These are phyloP conservation scores for Sebastes trivittatus DNA, from an alignment of 2,797 vertebrate genomes.

Conservation along the genomic window DNA sequence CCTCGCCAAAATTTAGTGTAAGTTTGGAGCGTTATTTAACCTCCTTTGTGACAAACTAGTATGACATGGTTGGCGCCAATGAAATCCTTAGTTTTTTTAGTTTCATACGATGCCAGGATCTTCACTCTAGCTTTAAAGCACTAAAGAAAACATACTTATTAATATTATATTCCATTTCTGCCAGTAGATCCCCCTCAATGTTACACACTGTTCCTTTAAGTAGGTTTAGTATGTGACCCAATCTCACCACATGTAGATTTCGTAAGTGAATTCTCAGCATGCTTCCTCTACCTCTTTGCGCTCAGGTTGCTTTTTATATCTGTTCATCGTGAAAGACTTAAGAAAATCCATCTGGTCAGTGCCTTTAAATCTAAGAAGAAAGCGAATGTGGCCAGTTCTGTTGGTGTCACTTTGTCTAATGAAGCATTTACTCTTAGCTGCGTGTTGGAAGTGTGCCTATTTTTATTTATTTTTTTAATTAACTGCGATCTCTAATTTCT, in stretches of 20 bases:
- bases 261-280: background rate
- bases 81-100: no score
- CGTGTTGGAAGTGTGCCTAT: background rate
- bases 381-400: background rate
- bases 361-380: background rate
- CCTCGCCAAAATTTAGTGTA: no score
- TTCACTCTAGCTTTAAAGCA: no score
- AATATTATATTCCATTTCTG: no score
- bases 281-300: background rate
- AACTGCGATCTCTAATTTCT: background rate
- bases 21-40: no score
- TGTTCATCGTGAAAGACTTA: background rate
- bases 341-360: background rate
- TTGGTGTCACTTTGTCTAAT: background rate
- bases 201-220: background rate
- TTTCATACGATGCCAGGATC: no score
- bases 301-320: background rate
- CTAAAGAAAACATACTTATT: no score
- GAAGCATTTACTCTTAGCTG: slow-evolving; percentile 1
- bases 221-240: background rate
- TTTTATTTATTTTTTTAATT: background rate
- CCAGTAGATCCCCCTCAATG: no score
- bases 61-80: no score
- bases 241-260: background rate
- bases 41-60: no score